These are phyloP conservation scores for Centrocercus urophasianus DNA, from an alignment of 2,113 vertebrate species.

Conservation along the genomic window DNA sequence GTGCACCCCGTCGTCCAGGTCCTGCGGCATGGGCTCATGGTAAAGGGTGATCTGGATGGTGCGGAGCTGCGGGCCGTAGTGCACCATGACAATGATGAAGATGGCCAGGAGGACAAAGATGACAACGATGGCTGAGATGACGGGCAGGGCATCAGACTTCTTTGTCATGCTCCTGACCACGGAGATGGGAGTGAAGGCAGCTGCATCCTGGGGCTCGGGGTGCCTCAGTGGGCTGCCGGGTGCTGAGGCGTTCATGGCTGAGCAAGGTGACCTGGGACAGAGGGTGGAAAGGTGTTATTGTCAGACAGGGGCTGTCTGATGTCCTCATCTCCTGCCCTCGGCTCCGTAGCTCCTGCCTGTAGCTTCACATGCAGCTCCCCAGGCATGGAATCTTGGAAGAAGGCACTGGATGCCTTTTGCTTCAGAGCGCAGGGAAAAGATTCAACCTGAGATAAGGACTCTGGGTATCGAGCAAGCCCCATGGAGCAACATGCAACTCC, in stretches of 20 bases:
- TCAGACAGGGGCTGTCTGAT: fast-evolving
- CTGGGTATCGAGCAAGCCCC: neutral
- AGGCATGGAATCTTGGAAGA: neutral
- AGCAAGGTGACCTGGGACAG: neutral
- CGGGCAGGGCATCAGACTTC: constrained; percentile 58
- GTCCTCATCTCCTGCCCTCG: fast-evolving
- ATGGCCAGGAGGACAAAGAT: constrained; percentile 76
- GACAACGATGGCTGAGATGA: constrained; percentile 50
- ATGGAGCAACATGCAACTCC: neutral
- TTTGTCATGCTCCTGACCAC: neutral
- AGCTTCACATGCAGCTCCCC: neutral
- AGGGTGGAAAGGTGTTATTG: neutral
- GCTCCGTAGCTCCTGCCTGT: neutral
- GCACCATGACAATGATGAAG: constrained; percentile 73
- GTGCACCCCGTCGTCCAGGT: constrained; percentile 40
- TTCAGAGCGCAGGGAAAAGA: neutral
- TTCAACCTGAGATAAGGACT: neutral
- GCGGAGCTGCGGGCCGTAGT: constrained; percentile 68
- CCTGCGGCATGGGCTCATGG: constrained; percentile 48
- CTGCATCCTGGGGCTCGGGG: neutral
- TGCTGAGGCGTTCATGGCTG: constrained; percentile 56
- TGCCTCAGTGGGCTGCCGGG: constrained; percentile 40
- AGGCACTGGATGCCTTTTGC: neutral
- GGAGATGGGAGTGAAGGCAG: neutral
- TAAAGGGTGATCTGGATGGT: constrained; percentile 58